These are phyloP conservation scores for Nanger granti DNA, from an alignment of 2,113 vertebrate genomes.

Conservation along the genomic window DNA sequence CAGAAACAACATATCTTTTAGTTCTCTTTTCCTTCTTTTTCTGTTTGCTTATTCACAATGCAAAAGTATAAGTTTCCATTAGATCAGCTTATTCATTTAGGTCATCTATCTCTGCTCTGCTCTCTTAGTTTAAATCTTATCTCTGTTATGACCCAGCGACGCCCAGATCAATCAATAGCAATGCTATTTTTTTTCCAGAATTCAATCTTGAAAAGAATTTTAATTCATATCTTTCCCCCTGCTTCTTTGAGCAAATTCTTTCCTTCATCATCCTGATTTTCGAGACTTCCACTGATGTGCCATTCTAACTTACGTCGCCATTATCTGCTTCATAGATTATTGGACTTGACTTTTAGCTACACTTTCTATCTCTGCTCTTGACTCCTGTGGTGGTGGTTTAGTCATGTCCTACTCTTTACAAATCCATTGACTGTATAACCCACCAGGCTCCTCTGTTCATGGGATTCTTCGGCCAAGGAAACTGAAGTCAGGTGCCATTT, in stretches of 20 bases:
- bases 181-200: background rate
- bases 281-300: rapidly evolving
- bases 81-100: background rate
- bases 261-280: background rate
- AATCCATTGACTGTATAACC: background rate
- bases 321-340: background rate
- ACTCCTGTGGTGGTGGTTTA: background rate
- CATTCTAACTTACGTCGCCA: rapidly evolving
- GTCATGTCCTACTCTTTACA: background rate
- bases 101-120: background rate
- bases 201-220: background rate
- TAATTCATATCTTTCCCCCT: background rate
- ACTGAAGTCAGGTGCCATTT: background rate
- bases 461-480: background rate
- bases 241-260: background rate
- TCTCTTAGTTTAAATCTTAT: background rate
- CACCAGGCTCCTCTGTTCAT: background rate
- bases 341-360: background rate
- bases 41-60: background rate
- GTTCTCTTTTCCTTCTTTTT: background rate
- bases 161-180: background rate
- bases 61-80: background rate
- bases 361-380: background rate
- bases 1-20: background rate
- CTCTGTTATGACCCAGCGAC: background rate